Evolutionary conservation across 2,888 invertebrate species (phyloP).

Genomic region (Caenorhabditis sp.): DNA sequence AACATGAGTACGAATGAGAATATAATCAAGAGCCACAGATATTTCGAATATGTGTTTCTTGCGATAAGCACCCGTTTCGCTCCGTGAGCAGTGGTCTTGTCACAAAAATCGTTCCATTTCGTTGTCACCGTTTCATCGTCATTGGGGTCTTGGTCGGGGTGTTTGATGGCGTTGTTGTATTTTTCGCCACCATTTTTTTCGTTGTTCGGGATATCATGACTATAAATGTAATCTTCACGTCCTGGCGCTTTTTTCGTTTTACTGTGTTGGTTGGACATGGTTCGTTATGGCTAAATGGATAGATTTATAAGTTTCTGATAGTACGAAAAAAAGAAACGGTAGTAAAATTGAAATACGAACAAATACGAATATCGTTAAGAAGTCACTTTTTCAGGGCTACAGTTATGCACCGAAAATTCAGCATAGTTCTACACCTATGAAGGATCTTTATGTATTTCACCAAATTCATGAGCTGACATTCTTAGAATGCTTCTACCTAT

Average conservation of each 20-base stretch:
- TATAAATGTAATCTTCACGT: constrained; percentile 66
- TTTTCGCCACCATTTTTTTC: constrained; percentile 18
- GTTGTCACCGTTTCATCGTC: constrained; percentile 29
- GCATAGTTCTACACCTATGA: too few relatives aligned
- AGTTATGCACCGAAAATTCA: too few relatives aligned
- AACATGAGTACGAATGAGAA: constrained; percentile 64
- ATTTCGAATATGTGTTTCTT: constrained; percentile 43
- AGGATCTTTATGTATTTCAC: too few relatives aligned
- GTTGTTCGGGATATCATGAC: constrained; percentile 56
- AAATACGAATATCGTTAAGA: too few relatives aligned
- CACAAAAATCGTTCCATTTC: constrained; percentile 68
- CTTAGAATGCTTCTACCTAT: too few relatives aligned
- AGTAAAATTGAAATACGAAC: too few relatives aligned
- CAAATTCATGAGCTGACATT: too few relatives aligned
- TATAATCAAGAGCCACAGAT: constrained; percentile 68
- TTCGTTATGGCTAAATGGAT: background rate
- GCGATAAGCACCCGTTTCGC: constrained; percentile 74
- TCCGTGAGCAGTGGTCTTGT: constrained; percentile 77
- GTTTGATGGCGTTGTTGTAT: constrained; percentile 34
- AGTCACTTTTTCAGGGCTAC: too few relatives aligned
- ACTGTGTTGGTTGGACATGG: constrained; percentile 46
- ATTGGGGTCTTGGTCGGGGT: constrained; percentile 2
- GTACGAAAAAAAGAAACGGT: too few relatives aligned
- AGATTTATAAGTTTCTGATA: background rate
- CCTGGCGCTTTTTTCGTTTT: constrained; percentile 57